Percentiles rank a stretch among this genome's conserved stretches.
phyloP scores from a whole-genome alignment of 2,113 vertebrate species.

The Peucedramus taeniatus region DNA sequence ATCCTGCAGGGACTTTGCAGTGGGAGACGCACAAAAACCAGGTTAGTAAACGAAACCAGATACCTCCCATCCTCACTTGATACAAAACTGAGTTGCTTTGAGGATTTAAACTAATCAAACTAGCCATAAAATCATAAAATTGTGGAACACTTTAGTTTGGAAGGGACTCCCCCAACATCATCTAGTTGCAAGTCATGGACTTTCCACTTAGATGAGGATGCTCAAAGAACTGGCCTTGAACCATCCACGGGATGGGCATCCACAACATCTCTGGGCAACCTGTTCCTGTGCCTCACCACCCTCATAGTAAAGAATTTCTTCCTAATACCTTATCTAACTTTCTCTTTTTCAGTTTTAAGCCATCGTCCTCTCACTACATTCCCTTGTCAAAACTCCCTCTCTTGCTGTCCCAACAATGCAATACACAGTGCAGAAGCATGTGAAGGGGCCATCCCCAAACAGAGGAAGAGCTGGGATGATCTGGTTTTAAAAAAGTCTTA shows the following conservation, averaged over 20 bases:
- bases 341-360: background rate
- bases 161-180: background rate
- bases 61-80: background rate
- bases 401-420: background rate
- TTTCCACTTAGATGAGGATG: background rate
- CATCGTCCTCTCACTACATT: background rate
- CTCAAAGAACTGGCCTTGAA: background rate
- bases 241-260: too few relatives aligned
- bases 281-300: background rate
- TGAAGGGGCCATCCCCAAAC: background rate
- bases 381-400: background rate
- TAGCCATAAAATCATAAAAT: background rate
- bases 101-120: background rate
- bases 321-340: background rate
- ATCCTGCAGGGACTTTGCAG: background rate
- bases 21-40: rapidly evolving
- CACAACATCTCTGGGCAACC: background rate
- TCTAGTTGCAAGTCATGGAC: background rate
- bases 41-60: background rate
- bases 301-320: background rate
- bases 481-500: background rate
- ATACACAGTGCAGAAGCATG: background rate
- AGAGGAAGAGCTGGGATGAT: background rate
- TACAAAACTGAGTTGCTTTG: background rate
- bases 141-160: background rate